Conservation (phyloP, 2,888 invertebrate genomes). For the Thereva nobilitata region DNA sequence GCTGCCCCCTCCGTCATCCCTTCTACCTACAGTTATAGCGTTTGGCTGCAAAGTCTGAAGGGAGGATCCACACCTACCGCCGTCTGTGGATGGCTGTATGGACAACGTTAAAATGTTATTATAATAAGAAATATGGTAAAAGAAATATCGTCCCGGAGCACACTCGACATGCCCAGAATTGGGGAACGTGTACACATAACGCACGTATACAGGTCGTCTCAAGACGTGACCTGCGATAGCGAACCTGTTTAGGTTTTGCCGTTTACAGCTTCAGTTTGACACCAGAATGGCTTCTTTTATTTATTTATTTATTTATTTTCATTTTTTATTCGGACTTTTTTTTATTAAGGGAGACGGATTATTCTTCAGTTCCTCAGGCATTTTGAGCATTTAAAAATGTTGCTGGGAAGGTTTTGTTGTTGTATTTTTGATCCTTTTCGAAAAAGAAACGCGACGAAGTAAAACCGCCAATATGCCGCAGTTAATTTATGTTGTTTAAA, state of each 20-base stretch:
- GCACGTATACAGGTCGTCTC: conserved; percentile 17
- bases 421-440: too few relatives aligned
- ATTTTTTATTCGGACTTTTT: background rate
- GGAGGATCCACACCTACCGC: background rate
- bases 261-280: conserved; percentile 27
- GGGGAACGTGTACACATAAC: background rate
- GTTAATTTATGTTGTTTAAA: too few relatives aligned
- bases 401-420: too few relatives aligned
- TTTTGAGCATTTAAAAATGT: too few relatives aligned
- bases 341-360: conserved; percentile 21
- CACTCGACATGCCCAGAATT: background rate
- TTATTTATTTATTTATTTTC: too few relatives aligned
- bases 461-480: too few relatives aligned
- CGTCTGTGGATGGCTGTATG: conserved; percentile 12
- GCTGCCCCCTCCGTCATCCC: too few relatives aligned
- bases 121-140: conserved; percentile 22
- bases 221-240: conserved; percentile 38
- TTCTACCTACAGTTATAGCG: background rate
- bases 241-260: conserved; percentile 35
- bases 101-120: conserved; percentile 36
- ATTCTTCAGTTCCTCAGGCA: background rate
- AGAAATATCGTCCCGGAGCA: conserved; percentile 10
- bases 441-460: too few relatives aligned
- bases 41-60: background rate
- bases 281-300: conserved; percentile 8